Evolutionary conservation across 2,113 vertebrate genomes (phyloP).

Genomic region (Crypturellus undulatus): DNA sequence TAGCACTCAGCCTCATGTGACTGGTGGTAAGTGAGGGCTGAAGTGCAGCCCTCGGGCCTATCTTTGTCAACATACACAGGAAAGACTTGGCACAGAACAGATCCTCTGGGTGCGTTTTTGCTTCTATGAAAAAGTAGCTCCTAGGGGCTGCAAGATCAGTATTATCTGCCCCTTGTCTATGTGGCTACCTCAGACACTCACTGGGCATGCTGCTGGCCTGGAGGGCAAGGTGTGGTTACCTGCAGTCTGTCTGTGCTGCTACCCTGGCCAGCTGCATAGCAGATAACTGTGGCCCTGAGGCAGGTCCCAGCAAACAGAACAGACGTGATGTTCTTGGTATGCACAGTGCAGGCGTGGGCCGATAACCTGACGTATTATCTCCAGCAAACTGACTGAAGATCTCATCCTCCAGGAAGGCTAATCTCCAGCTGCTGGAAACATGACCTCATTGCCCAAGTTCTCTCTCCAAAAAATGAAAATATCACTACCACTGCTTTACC

Average conservation of each 20-base stretch:
- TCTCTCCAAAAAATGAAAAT: neutral
- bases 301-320: neutral
- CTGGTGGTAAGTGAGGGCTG: neutral
- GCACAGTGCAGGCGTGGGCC: neutral
- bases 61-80: neutral
- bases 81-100: neutral
- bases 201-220: neutral
- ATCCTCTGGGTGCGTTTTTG: neutral
- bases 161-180: fast-evolving
- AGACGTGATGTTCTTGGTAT: neutral
- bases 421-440: neutral
- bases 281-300: neutral
- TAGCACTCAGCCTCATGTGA: neutral
- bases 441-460: neutral
- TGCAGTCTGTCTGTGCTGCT: neutral
- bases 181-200: neutral
- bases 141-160: neutral
- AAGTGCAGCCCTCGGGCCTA: neutral
- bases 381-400: neutral
- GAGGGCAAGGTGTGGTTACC: neutral
- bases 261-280: neutral
- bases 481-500: neutral
- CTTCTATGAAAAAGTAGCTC: neutral
- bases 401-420: neutral
- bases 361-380: neutral